Evolutionary conservation across 2,797 vertebrate species (phyloP), one percentile per base, ranked within the genome.

Genomic region (Lepus townsendii): DNA sequence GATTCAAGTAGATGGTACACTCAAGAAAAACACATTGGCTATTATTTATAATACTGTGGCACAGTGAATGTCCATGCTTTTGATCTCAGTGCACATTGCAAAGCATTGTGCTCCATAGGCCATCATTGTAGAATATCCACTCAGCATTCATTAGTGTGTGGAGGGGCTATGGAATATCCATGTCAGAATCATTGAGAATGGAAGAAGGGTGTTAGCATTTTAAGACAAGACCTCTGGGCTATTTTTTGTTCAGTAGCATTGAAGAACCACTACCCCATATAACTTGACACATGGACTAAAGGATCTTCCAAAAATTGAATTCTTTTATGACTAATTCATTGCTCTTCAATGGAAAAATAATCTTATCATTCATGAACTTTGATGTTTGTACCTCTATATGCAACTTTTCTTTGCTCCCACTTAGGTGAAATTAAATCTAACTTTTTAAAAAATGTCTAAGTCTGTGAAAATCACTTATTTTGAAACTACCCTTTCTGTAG

Each of bases 381-480:
- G 16, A 60, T 2, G 30, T 65, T 77, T 72, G 1, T 27, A 63
- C 19, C 1, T n/a, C n/a, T 35, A 13, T 0, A 4, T 17, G 19
- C 11, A 47, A 68, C 11, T n/a, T 68, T 20, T 68, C 42, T 82
- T 75, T 76, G 7, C 65, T 92, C 32, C 5, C 16, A 16, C 22
- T 90, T n/a, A 77, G 8, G 35, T 60, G 32, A 63, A 76, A 73
- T 7, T 42, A 89, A 89, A 78, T 60, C 19, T 35, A 12, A 11
- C 12, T 42, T 57, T 62, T 80, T 91, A 30, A 91, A 86, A 77
- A 76, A 79, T 10, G 38, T 60, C 80, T 52, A 92, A 94, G 77
- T 89, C 16, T 93, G n/a, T 75, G 27, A 89, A 75, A 94, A 69
- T 87, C 9, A 17, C 20, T 83, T 80, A 22, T 77, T 82, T 91